Evolutionary conservation across 2,797 vertebrate species (phyloP).

Genomic region (Platyrinchus mystaceus): DNA sequence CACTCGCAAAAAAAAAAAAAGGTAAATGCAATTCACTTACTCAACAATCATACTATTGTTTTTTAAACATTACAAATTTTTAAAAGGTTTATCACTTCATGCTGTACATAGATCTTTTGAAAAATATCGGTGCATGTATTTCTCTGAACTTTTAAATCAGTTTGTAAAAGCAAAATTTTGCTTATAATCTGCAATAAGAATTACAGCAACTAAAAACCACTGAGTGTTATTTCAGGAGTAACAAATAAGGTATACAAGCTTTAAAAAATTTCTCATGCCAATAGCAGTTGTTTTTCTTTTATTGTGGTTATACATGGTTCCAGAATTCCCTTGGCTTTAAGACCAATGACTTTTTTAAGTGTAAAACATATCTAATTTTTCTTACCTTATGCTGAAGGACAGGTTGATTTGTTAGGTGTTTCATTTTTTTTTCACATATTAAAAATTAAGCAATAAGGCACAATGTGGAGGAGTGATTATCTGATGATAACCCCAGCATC

Average conservation of each 20-base stretch:
- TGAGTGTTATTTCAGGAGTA: slow-evolving; percentile 35
- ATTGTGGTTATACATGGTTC: not conserved
- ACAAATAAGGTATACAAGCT: slow-evolving; percentile 23
- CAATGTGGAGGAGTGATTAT: not conserved
- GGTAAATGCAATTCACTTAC: slow-evolving; percentile 23
- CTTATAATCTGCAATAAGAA: not conserved
- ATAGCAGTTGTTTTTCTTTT: not conserved
- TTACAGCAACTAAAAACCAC: not conserved
- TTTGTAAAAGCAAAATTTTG: not conserved
- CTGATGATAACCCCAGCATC: slow-evolving; percentile 26
- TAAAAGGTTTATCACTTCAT: slow-evolving; percentile 17
- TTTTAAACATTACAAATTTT: slow-evolving; percentile 32
- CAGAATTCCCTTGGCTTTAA: slow-evolving; percentile 33
- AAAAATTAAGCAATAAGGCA: slow-evolving; percentile 67
- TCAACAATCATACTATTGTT: slow-evolving; percentile 17
- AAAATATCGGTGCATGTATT: slow-evolving; percentile 39
- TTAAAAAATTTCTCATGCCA: slow-evolving; percentile 12
- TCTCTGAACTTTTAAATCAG: not conserved
- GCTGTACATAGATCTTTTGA: slow-evolving; percentile 25
- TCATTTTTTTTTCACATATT: not conserved
- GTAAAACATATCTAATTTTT: not conserved
- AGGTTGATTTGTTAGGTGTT: not conserved
- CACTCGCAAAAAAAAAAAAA: not conserved
- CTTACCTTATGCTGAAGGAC: slow-evolving; percentile 8
- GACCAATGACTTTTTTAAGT: not conserved